phyloP scores from a whole-genome alignment of 2,888 invertebrate genomes.

The Caradrina kadenii region DNA sequence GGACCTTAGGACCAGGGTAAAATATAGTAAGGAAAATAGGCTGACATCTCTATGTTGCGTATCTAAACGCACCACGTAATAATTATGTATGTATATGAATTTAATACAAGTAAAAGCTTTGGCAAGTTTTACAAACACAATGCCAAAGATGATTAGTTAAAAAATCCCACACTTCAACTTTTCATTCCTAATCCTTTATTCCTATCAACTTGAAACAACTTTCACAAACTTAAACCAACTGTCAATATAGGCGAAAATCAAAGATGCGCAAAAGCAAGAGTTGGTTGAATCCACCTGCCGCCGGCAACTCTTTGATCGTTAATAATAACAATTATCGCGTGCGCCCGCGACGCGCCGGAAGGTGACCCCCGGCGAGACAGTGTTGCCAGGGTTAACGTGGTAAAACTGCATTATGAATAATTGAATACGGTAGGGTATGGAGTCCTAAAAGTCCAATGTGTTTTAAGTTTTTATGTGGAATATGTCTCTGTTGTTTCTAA shows the following conservation, averaged over 20 bases:
- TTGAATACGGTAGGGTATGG: background rate
- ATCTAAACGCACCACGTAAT: too few relatives aligned
- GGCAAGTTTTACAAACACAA: background rate
- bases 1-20: background rate
- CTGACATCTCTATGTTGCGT: too few relatives aligned
- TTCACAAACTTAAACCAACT: constrained; percentile 30
- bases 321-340: constrained; percentile 77
- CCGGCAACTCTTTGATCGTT: constrained; percentile 71
- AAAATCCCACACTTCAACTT: background rate
- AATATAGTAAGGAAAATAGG: background rate
- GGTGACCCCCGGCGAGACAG: constrained; percentile 67
- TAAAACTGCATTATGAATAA: background rate
- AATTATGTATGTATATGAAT: too few relatives aligned
- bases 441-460: too few relatives aligned
- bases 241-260: constrained; percentile 36
- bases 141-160: background rate
- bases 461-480: too few relatives aligned
- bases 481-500: background rate
- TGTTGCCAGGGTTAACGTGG: constrained; percentile 53
- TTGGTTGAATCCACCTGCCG: constrained; percentile 65
- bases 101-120: too few relatives aligned
- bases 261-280: constrained; percentile 51
- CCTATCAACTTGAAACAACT: constrained; percentile 24
- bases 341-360: constrained; percentile 64
- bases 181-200: constrained; percentile 18